phyloP scores from a whole-genome alignment of 1,140 invertebrate genomes.

The Piezodorus guildinii region DNA sequence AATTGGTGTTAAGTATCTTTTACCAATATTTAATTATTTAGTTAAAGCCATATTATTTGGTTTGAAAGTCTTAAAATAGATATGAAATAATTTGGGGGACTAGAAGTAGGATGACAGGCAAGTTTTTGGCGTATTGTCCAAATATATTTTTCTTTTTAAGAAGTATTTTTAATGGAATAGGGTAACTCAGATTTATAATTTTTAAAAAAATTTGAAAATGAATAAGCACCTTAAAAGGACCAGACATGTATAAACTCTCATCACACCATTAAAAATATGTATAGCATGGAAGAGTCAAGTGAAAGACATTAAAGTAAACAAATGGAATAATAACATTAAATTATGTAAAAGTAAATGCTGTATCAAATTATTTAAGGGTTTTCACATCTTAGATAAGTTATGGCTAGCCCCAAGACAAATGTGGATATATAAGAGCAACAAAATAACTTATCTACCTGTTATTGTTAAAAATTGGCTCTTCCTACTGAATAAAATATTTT shows the following conservation, averaged over 20 bases:
- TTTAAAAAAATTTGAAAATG: background rate
- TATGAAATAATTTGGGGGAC: background rate
- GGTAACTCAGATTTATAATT: background rate
- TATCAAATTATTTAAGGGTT: too few species aligned
- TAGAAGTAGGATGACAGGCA: background rate
- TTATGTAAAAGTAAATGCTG: too few species aligned
- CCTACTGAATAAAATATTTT: too few species aligned
- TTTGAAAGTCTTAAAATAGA: background rate
- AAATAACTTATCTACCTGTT: too few species aligned
- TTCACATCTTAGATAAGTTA: too few species aligned
- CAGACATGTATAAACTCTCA: background rate
- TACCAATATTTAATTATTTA: background rate
- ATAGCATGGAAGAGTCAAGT: background rate
- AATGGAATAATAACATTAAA: too few species aligned
- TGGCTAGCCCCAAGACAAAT: too few species aligned
- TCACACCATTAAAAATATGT: background rate
- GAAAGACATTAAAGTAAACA: background rate
- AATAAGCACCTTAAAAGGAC: background rate
- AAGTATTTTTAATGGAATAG: background rate
- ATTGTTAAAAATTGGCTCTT: too few species aligned
- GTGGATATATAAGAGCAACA: too few species aligned
- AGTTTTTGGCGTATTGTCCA: background rate
- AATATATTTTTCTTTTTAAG: background rate
- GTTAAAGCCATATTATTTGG: background rate
- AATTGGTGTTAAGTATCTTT: constrained; percentile 2